Conservation (phyloP, 2,888 invertebrate species). For the Ethmia dodecea region DNA sequence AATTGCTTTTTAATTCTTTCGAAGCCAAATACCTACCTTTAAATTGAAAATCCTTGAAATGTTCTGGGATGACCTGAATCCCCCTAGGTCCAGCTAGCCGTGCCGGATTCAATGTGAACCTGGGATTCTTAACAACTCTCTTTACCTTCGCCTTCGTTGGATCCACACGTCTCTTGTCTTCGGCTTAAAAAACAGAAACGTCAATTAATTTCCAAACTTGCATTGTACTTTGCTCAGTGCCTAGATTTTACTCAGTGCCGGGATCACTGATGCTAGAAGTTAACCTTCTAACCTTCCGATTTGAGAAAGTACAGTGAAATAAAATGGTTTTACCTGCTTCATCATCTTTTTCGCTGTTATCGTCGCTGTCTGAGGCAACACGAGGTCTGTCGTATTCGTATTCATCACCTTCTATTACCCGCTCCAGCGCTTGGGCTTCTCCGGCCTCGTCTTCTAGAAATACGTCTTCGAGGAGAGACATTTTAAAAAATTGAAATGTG, state of each 20-base stretch:
- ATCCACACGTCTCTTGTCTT: conserved; percentile 60
- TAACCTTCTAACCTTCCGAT: too few species aligned
- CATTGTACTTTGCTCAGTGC: too few species aligned
- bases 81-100: conserved; percentile 88
- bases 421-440: conserved; percentile 60
- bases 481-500: too few species aligned
- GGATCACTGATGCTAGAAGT: too few species aligned
- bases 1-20: too few species aligned
- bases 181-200: conserved; percentile 61
- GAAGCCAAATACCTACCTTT: conserved; percentile 80
- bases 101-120: conserved; percentile 82
- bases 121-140: conserved; percentile 79
- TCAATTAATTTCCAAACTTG: too few species aligned
- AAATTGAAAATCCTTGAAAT: conserved; percentile 89
- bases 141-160: conserved; percentile 66
- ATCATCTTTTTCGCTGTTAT: conserved; percentile 57
- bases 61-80: conserved; percentile 85
- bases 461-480: conserved; percentile 67
- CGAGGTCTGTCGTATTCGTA: conserved; percentile 55
- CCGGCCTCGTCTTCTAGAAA: conserved; percentile 63
- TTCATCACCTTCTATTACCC: conserved; percentile 71
- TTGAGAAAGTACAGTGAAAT: too few species aligned
- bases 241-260: too few species aligned
- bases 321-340: conserved; percentile 46
- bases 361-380: conserved; percentile 52